Evolutionary conservation across 2,888 invertebrate species (phyloP).

Genomic region (Hypomecis atomaria): DNA sequence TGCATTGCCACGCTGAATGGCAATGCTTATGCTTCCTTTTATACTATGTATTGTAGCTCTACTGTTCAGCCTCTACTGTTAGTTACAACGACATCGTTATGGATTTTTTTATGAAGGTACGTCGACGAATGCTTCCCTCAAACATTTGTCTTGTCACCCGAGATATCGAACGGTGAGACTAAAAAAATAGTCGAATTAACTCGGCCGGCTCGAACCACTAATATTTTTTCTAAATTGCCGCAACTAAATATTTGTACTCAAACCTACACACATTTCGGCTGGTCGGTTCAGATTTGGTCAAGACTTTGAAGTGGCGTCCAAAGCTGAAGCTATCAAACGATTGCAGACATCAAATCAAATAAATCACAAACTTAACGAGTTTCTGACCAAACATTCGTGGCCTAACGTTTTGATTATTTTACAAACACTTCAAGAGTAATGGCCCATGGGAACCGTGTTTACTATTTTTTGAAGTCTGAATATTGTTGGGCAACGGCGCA

Average conservation of each 20-base stretch:
- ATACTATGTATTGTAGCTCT: too few relatives aligned
- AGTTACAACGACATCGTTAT: too few relatives aligned
- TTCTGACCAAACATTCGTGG: conserved; percentile 74
- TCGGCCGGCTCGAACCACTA: conserved; percentile 6
- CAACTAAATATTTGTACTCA: conserved; percentile 15
- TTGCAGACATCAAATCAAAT: conserved; percentile 73
- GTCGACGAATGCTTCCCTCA: neutral
- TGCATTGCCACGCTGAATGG: too few relatives aligned
- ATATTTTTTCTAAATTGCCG: conserved; percentile 19
- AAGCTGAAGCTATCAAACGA: conserved; percentile 66
- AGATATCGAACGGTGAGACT: neutral
- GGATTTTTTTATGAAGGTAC: neutral
- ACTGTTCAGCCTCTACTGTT: too few relatives aligned
- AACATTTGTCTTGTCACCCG: neutral
- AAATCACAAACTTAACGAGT: conserved; percentile 76
- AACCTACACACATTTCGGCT: conserved; percentile 21
- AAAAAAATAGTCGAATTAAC: conserved; percentile 10
- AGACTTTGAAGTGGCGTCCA: conserved; percentile 64
- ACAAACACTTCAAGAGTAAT: conserved; percentile 79
- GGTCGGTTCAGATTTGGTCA: conserved; percentile 44
- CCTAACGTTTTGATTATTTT: conserved; percentile 74
- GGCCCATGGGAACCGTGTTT: conserved; percentile 73
- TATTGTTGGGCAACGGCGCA: conserved; percentile 64
- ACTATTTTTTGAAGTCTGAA: conserved; percentile 68
- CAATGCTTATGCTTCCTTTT: too few relatives aligned